Evolutionary conservation across 1,140 invertebrate genomes (phyloP).

Genomic region (Eciton burchellii): DNA sequence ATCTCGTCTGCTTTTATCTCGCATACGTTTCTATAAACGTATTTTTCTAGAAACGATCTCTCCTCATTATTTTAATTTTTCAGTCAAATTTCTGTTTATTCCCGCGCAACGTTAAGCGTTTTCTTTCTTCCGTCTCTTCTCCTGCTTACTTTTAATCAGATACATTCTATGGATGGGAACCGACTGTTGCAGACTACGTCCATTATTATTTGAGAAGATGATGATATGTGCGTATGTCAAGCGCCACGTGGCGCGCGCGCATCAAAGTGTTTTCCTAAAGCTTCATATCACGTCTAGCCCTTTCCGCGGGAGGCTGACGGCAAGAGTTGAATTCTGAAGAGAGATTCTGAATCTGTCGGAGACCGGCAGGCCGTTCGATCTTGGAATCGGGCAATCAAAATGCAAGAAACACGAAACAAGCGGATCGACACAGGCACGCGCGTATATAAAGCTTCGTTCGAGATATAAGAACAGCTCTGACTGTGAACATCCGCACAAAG

Average conservation of each 20-base stretch:
- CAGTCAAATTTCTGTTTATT: neutral
- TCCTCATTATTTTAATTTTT: neutral
- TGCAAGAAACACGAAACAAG: neutral
- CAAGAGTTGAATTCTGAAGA: neutral
- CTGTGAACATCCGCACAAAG: neutral
- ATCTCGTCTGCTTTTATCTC: too few species aligned
- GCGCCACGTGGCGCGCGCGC: slow-evolving; percentile 12
- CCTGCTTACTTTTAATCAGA: slow-evolving; percentile 29
- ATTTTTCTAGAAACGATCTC: too few species aligned
- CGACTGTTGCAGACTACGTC: neutral
- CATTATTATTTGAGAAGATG: neutral
- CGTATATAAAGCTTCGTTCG: neutral
- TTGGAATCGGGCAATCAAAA: neutral
- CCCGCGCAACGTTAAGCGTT: too few species aligned
- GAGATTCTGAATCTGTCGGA: neutral
- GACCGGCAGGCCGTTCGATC: too few species aligned
- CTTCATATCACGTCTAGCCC: neutral
- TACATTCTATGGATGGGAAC: slow-evolving; percentile 29
- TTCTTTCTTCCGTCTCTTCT: neutral
- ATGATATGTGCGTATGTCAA: neutral
- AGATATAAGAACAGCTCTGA: neutral
- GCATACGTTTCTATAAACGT: too few species aligned
- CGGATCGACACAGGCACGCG: neutral
- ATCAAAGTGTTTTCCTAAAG: slow-evolving; percentile 12
- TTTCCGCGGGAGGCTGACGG: slow-evolving; percentile 7